Evolutionary conservation across 1,140 invertebrate species (phyloP).

Genomic region (Zaprionus camerounensis): DNA sequence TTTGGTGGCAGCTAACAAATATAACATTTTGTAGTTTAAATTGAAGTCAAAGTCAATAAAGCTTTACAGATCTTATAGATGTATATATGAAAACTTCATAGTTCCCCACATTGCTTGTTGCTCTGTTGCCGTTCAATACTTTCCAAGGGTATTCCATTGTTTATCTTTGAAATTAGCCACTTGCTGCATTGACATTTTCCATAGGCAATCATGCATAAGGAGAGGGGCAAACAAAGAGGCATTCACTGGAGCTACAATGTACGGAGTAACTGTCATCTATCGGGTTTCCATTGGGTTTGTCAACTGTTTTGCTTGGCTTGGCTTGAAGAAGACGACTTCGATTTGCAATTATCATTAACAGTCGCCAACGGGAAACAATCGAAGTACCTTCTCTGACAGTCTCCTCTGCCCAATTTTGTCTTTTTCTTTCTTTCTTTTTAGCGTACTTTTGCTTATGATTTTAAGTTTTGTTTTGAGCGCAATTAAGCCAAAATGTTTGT

Average conservation of each 20-base stretch:
- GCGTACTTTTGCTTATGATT: conserved; percentile 46
- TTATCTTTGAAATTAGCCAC: conserved; percentile 33
- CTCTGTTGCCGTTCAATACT: background rate
- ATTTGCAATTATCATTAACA: conserved; percentile 64
- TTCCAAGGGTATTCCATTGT: conserved; percentile 7
- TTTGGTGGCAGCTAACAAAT: no score
- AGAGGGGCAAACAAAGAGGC: conserved; percentile 31
- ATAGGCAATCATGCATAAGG: conserved; percentile 67
- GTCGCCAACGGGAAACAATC: conserved; percentile 39
- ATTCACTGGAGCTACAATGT: conserved; percentile 21
- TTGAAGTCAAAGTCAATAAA: no score
- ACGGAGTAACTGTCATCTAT: conserved; percentile 61
- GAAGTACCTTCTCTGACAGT: conserved; percentile 5
- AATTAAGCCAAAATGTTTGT: conserved; percentile 62
- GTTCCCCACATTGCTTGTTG: background rate
- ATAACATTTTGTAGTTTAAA: no score
- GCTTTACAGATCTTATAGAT: background rate
- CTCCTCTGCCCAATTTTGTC: background rate
- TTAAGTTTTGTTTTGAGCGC: conserved; percentile 30
- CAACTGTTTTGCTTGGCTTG: conserved; percentile 60
- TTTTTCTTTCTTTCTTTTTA: conserved; percentile 19
- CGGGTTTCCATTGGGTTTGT: conserved; percentile 69
- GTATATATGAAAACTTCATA: background rate
- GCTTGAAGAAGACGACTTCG: conserved; percentile 43
- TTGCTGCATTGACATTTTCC: conserved; percentile 67